Base-by-base conservation (phyloP, 2,113 vertebrate genomes). In the Ariopsis seemanni region DNA sequence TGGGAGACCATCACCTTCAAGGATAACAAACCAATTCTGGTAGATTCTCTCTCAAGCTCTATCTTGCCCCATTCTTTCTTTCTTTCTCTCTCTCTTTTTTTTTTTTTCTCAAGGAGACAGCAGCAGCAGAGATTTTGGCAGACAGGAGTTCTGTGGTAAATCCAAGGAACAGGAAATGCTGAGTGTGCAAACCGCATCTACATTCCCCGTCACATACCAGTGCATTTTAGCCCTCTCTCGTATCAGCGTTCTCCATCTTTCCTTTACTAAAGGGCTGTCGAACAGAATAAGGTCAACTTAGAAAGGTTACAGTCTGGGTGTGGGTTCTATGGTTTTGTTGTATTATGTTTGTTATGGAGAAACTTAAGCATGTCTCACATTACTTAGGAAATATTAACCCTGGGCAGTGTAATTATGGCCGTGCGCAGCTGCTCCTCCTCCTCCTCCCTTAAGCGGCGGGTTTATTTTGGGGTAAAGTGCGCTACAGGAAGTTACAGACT, bases 11-110 rank as follows among this genome's bases (percentile, higher is more conserved):
- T 96, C 30, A 84, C 88, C 0, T 96, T 94, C 91, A 95, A 90
- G 22, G 95, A 95, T 85, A 96, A 96, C 84, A 94, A 96, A 80
- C 88, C 93, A 82, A 88, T 95, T 80, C 90, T 96, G 93, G 96
- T 96, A 90, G 86, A 91, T 62, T 30, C n/a, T 10, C 20, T 50
- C 20, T 30, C 8, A 15, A 4, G 25, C 67, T 79, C 9, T 48
- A 60, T 62, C 30, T 25, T 65, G 18, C 75, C 14, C 14, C 25
- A n/a, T 15, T 30, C n/a, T n/a, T 27, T 52, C 30, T 74, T 4
- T 75, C 42, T 7, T 30, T 81, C 84, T 53, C 52, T 53, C 52
- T 74, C 5, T 75, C 14, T 0, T 22, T 85, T 82, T 85, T 60
- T 72, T 15, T 0, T 22, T 85, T 82, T 85, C 67, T 72, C 62